phyloP scores from a whole-genome alignment of 2,113 vertebrate species.

The Corvus hawaiiensis region DNA sequence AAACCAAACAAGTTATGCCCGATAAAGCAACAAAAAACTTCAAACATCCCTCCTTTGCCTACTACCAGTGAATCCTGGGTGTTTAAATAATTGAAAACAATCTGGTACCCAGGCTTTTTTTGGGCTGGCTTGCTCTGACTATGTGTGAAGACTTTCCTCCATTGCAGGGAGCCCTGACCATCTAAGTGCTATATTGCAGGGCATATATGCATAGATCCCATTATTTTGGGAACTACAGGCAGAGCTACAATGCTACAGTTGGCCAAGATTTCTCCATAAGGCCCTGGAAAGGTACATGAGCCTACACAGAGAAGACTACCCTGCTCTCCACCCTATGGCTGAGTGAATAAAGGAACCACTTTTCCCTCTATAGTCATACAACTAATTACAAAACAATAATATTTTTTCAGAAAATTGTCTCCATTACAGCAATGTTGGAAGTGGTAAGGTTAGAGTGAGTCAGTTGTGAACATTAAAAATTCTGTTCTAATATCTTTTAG shows the following conservation, averaged over 20 bases:
- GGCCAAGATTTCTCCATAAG: not conserved
- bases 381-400: not conserved
- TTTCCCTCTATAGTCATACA: not conserved
- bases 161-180: not conserved
- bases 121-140: not conserved
- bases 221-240: not conserved
- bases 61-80: not conserved
- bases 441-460: not conserved
- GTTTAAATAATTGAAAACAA: not conserved
- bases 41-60: not conserved
- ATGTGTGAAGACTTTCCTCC: not conserved
- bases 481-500: not conserved
- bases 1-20: not conserved
- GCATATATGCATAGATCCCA: not conserved
- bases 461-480: not conserved
- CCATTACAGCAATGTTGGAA: not conserved
- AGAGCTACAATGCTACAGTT: not conserved
- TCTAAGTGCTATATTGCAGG: not conserved
- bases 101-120: not conserved
- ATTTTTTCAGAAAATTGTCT: not conserved
- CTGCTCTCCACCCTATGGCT: fast-evolving
- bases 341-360: not conserved
- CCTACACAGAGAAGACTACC: fast-evolving
- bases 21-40: not conserved
- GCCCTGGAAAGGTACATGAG: not conserved